A percentile compares a stretch with the other conserved stretches of the same genome.
Conservation (phyloP, 2,113 vertebrate species). For the Hymenochirus boettgeri region DNA sequence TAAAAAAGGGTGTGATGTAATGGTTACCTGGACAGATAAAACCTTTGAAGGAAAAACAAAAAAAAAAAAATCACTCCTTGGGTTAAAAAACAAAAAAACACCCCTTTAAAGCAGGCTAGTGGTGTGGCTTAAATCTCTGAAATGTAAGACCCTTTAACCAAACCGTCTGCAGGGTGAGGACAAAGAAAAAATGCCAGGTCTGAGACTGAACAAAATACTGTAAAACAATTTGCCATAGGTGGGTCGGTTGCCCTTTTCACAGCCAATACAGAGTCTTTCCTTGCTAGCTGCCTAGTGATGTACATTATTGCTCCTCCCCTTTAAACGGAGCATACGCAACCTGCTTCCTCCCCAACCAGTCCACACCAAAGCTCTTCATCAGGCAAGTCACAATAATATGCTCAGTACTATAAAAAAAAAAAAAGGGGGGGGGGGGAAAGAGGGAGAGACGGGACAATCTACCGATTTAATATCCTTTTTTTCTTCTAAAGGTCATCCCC, state of each 20-base stretch:
- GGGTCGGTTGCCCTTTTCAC: slow-evolving; percentile 44
- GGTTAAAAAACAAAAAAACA: slow-evolving; percentile 69
- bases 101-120: slow-evolving; percentile 51
- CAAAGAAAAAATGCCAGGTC: slow-evolving; percentile 81
- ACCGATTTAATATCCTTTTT: slow-evolving; percentile 42
- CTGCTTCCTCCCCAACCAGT: slow-evolving; percentile 45
- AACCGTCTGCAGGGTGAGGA: slow-evolving; percentile 50
- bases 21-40: slow-evolving; percentile 69
- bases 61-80: slow-evolving; percentile 68
- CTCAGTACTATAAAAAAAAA: slow-evolving; percentile 52
- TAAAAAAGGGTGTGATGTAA: slow-evolving; percentile 70
- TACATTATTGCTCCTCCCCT: slow-evolving; percentile 74
- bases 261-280: neutral
- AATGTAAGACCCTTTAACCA: slow-evolving; percentile 65
- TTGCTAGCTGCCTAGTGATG: slow-evolving; percentile 81
- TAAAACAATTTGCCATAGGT: slow-evolving; percentile 72
- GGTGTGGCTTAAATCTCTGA: slow-evolving; percentile 76
- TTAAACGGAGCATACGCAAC: slow-evolving; percentile 58
- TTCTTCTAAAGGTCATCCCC: slow-evolving; percentile 46
- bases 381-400: slow-evolving; percentile 53
- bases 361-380: slow-evolving; percentile 55
- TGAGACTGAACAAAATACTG: slow-evolving; percentile 85
- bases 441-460: too few relatives aligned
- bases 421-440: too few relatives aligned
- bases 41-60: slow-evolving; percentile 51